A percentile compares a stretch with the other conserved stretches of the same genome.
phyloP scores from a whole-genome alignment of 2,888 invertebrate genomes.

The Eudemis profundana region DNA sequence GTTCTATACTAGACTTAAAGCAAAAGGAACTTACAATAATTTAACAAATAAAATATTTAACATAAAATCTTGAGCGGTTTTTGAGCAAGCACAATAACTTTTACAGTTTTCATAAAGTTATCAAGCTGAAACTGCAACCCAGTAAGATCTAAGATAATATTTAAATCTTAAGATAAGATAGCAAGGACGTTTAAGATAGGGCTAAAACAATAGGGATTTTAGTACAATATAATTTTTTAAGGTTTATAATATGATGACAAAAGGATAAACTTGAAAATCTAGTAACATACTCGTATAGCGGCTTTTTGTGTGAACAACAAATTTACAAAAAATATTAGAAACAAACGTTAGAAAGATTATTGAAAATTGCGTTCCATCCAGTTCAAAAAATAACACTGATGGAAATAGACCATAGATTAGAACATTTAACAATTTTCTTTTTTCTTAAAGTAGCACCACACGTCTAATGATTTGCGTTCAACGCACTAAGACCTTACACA shows the following conservation, averaged over 20 bases:
- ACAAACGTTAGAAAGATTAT: no score
- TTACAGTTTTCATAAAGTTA: neutral
- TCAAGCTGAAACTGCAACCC: slow-evolving; percentile 23
- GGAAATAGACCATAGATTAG: neutral
- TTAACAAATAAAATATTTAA: neutral
- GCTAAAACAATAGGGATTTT: slow-evolving; percentile 52
- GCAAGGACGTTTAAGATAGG: slow-evolving; percentile 70
- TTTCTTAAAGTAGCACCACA: slow-evolving; percentile 73
- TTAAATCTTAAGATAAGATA: slow-evolving; percentile 44
- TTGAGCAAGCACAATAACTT: neutral
- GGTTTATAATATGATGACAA: neutral
- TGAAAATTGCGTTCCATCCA: no score
- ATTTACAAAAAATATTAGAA: no score
- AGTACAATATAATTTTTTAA: neutral
- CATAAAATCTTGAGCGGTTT: neutral
- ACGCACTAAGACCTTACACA: slow-evolving; percentile 49
- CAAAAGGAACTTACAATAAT: neutral
- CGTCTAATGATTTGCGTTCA: slow-evolving; percentile 60
- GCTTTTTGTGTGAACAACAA: no score
- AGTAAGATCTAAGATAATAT: slow-evolving; percentile 16
- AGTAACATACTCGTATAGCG: no score
- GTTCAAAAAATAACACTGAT: neutral
- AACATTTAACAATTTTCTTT: slow-evolving; percentile 19
- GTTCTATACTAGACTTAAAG: neutral
- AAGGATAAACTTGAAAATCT: neutral